Base-by-base conservation (phyloP, 2,797 vertebrate genomes). In the Spea hammondii region DNA sequence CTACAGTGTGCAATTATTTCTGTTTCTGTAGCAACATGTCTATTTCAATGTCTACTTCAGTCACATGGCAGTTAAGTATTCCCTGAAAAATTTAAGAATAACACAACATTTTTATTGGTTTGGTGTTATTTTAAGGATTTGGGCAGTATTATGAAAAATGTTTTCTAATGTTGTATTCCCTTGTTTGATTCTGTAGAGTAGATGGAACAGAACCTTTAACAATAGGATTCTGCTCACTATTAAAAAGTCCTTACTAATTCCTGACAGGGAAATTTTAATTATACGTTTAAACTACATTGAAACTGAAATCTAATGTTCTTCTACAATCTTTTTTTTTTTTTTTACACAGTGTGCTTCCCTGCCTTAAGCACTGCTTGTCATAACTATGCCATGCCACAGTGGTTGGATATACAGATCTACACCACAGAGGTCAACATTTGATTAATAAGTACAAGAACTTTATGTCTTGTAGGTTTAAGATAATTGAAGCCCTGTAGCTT, bases 371-470 rank as follows among this genome's bases (percentile, higher is more conserved):
- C 67, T 49, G 57, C 74, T 67, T 76, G 67, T 67, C 67, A 80
- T 75, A 76, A 32, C 67, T 55, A 54, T 65, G 72, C 57, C 73
- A 70, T 70, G 67, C 66, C 67, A 71, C 49, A 32, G 54, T 57
- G 79, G 66, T 67, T 64, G 55, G 53, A 51, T 70, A 65, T 59
- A 50, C 54, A 62, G 57, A 51, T 54, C 66, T 9, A n/a, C 47
- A 55, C 67, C 49, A 68, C 69, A 60, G 32, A 81, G 68, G 79
- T 81, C 74, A 80, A 72, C 74, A 72, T 81, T 81, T 76, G 62
- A 81, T 81, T 72, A 81, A 77, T 51, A 75, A 76, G 67, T 11
- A 81, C 44, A 65, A 66, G 17, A 76, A 59, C 6, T 47, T 50
- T 3, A 54, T 8, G 57, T 80, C 67, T 71, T 32, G 12, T 54